Base-by-base conservation (phyloP, 2,797 vertebrate species). In the Hippoglossus hippoglossus region DNA sequence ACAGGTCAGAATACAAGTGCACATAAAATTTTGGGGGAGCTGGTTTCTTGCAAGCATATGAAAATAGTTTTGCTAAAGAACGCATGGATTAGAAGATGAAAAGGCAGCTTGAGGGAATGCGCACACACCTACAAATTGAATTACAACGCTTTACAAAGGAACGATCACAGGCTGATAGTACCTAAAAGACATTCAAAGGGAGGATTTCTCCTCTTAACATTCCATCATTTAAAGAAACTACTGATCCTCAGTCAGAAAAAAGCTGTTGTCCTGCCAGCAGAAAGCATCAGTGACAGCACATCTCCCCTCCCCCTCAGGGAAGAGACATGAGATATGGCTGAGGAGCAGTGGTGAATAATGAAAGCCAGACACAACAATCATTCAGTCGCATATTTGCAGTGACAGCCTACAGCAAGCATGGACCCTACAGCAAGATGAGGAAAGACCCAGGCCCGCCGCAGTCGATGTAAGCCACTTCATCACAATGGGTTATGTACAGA, bases 261-360 rank as follows among this genome's bases (percentile, higher is more conserved):
- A 71, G 65, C 66, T 77, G 82, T 74, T 71, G 57, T 85, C 73
- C 67, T 80, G 72, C 25, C 64, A 79, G 80, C 57, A 67, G 65
- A 63, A 75, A 77, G 63, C 83, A 75, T 82, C 73, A 60, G 73
- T 74, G 78, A 72, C 69, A 77, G 73, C 66, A 61, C 65, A 81
- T 77, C 67, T 63, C 73, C 25, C 71, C 81, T 54, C 73, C 21
- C 41, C 71, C 77, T 73, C 77, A 10, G 53, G 83, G 75, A 75
- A 81, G 39, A 57, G 46, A 78, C 10, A 25, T 75, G 71, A 82
- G 80, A 85, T 73, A 82, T 57, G 56, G 70, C 52, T 47, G 65
- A 79, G 79, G 56, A 77, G 75, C 10, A 7, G 60, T 22, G 51
- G 77, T 89, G 83, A 87, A 84, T 87, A 88, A 91, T 87, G 83